Evolutionary conservation across 2,888 invertebrate species (phyloP).

Genomic region (Pachydiplax longipennis): DNA sequence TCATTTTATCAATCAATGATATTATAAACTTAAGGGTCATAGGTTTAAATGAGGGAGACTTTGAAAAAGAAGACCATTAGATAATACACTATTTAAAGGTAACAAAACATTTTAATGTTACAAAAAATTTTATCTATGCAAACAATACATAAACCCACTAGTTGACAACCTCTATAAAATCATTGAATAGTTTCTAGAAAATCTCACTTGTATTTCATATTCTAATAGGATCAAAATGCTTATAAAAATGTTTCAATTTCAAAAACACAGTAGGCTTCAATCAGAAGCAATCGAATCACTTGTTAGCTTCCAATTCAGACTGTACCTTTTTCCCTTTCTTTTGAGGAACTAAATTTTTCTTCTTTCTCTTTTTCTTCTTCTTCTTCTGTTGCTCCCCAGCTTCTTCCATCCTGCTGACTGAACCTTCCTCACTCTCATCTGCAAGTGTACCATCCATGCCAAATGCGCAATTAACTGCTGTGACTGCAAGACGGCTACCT

Average conservation of each 20-base stretch:
- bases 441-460: background rate
- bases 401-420: background rate
- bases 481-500: background rate
- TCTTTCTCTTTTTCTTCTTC: conserved; percentile 7
- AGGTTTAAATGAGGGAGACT: too few species aligned
- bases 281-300: background rate
- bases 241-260: background rate
- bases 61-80: too few species aligned
- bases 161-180: conserved; percentile 14
- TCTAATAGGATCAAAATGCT: background rate
- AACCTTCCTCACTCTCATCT: background rate
- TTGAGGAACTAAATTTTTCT: background rate
- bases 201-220: background rate
- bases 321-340: background rate
- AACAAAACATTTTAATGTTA: conserved; percentile 24
- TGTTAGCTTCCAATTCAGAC: background rate
- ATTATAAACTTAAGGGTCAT: too few species aligned
- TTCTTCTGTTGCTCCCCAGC: background rate
- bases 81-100: background rate
- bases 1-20: too few species aligned
- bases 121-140: background rate
- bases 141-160: conserved; percentile 11
- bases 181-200: background rate
- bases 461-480: conserved; percentile 12
- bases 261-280: background rate